These are phyloP conservation scores for Bolinopsis microptera DNA, from an alignment of 37 sponge, comb jelly and placozoan genomes.

Conservation along the genomic window DNA sequence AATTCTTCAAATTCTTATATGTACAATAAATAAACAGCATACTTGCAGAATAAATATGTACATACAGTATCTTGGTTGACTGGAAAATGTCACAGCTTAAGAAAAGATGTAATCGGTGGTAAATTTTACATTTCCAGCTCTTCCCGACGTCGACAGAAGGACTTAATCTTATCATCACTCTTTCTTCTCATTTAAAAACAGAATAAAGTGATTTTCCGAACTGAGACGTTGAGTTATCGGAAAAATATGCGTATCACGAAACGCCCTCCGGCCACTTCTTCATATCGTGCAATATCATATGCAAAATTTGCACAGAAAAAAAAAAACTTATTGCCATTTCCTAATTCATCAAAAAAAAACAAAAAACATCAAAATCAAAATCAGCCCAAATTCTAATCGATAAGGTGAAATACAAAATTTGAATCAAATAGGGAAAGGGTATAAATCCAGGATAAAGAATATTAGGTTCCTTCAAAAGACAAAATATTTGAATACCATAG, in stretches of 20 bases:
- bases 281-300: not conserved
- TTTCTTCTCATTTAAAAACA: not conserved
- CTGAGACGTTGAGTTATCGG: not conserved
- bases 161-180: too few species aligned
- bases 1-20: not conserved
- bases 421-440: not conserved
- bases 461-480: not conserved
- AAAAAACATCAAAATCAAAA: not conserved
- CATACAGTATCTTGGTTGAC: slow-evolving; percentile 16
- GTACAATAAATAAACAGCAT: slow-evolving; percentile 57
- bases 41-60: slow-evolving; percentile 57
- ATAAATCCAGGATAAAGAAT: not conserved
- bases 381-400: not conserved
- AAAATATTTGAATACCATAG: too few species aligned
- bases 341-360: too few species aligned
- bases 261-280: not conserved
- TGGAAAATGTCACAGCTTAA: not conserved
- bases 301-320: not conserved
- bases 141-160: not conserved
- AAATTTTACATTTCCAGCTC: not conserved
- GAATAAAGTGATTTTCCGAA: not conserved
- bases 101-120: not conserved
- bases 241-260: not conserved
- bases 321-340: too few species aligned
- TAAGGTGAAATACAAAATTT: not conserved